Conservation (phyloP, 2,888 invertebrate genomes). For the Drosophila cognata region DNA sequence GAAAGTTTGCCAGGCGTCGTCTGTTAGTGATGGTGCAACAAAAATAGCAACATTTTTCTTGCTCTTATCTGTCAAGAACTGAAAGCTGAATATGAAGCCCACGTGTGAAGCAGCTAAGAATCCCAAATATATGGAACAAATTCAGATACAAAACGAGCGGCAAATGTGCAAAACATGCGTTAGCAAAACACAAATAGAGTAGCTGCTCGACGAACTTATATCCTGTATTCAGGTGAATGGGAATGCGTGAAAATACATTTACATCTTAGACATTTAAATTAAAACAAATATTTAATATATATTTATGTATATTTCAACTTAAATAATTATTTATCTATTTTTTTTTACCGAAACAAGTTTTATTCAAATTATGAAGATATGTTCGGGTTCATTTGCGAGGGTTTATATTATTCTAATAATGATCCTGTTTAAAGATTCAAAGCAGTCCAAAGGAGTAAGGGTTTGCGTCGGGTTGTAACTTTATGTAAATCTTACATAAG, state of each 20-base stretch:
- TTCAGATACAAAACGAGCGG: slow-evolving; percentile 20
- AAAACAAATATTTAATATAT: not conserved
- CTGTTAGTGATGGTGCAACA: slow-evolving; percentile 60
- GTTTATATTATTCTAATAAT: not conserved
- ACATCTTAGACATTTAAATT: not conserved
- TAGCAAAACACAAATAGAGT: not conserved
- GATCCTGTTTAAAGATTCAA: not conserved
- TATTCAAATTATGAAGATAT: not conserved
- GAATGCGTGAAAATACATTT: not conserved
- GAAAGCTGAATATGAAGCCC: slow-evolving; percentile 6
- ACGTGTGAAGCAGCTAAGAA: slow-evolving; percentile 16
- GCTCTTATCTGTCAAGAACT: not conserved
- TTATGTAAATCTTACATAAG: not conserved
- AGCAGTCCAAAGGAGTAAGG: too few species aligned
- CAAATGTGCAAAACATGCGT: not conserved
- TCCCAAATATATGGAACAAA: slow-evolving; percentile 12
- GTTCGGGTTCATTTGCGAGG: not conserved
- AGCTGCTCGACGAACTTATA: slow-evolving; percentile 7
- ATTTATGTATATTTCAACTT: not conserved
- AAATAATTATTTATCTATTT: not conserved
- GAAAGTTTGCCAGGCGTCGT: slow-evolving; percentile 31
- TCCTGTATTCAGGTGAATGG: not conserved
- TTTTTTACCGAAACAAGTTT: not conserved
- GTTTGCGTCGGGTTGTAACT: not conserved
- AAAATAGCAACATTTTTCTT: slow-evolving; percentile 51